Percentiles rank a stretch among this genome's conserved stretches.
These are phyloP conservation scores for Ptilorrhoa leucosticta DNA, from an alignment of 2,113 vertebrate species.

Conservation along the genomic window DNA sequence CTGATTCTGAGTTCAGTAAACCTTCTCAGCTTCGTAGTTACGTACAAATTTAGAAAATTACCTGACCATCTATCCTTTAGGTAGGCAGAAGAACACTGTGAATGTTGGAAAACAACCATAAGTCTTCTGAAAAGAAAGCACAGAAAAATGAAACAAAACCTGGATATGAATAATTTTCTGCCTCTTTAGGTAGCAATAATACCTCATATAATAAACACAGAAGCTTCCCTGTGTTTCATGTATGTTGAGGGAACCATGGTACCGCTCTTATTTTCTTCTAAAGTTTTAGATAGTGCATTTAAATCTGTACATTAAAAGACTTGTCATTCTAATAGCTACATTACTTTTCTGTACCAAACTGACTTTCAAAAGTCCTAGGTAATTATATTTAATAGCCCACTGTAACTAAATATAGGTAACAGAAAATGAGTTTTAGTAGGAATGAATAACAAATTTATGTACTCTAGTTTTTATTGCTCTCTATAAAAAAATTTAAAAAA, in stretches of 20 bases:
- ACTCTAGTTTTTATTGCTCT: not conserved
- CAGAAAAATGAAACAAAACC: not conserved
- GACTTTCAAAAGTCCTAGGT: not conserved
- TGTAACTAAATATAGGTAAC: not conserved
- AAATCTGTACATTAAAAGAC: not conserved
- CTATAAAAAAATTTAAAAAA: not conserved
- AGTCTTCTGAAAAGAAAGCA: not conserved
- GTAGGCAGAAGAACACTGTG: not conserved
- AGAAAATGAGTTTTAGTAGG: not conserved
- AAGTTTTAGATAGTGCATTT: not conserved
- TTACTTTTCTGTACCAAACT: not conserved
- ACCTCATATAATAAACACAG: not conserved
- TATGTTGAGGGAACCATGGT: not conserved
- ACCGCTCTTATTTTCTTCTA: not conserved
- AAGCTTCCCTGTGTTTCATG: not conserved
- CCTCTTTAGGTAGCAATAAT: not conserved
- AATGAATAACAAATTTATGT: rapidly evolving
- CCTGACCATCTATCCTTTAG: not conserved
- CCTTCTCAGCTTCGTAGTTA: not conserved
- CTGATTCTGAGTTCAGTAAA: not conserved
- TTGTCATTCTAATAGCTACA: not conserved
- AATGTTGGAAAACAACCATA: not conserved
- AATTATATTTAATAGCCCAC: not conserved
- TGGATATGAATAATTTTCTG: not conserved
- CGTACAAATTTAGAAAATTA: not conserved